Conservation (phyloP, 2,888 invertebrate genomes). For the Sisyra terminalis region DNA sequence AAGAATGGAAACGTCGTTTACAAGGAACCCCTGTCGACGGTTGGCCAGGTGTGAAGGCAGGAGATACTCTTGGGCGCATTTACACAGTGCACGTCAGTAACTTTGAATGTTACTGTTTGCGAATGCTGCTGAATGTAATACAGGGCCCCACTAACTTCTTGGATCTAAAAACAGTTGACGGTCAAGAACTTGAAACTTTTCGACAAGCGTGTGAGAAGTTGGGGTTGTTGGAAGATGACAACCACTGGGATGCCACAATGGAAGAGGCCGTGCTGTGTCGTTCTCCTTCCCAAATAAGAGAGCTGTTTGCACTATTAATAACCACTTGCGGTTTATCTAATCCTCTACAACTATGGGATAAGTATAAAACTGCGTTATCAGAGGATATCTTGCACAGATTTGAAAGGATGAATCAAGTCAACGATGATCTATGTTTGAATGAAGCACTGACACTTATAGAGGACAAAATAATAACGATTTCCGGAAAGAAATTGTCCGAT, state of each 20-base stretch:
- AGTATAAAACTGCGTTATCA: too few relatives aligned
- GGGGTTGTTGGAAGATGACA: conserved; percentile 20
- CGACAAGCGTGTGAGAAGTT: conserved; percentile 16
- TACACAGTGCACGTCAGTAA: conserved; percentile 15
- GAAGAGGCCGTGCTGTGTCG: conserved; percentile 15
- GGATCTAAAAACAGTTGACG: background rate
- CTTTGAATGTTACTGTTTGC: conserved; percentile 14
- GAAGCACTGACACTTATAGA: too few relatives aligned
- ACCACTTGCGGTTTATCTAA: too few relatives aligned
- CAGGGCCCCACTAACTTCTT: conserved; percentile 2
- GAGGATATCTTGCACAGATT: too few relatives aligned
- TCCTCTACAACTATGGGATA: too few relatives aligned
- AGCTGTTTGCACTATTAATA: too few relatives aligned
- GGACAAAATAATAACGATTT: too few relatives aligned
- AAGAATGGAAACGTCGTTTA: conserved; percentile 9
- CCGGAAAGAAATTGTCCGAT: too few relatives aligned
- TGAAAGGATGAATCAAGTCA: too few relatives aligned
- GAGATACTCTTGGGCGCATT: conserved; percentile 14
- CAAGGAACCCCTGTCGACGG: conserved; percentile 13
- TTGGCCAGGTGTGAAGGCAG: conserved; percentile 12
- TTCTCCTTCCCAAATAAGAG: background rate
- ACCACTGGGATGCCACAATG: conserved; percentile 18
- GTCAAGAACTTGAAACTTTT: conserved; percentile 14
- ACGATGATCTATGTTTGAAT: too few relatives aligned
- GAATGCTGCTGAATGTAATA: conserved; percentile 13